Base-by-base conservation (phyloP, 2,888 invertebrate genomes). In the Hyalella azteca region DNA sequence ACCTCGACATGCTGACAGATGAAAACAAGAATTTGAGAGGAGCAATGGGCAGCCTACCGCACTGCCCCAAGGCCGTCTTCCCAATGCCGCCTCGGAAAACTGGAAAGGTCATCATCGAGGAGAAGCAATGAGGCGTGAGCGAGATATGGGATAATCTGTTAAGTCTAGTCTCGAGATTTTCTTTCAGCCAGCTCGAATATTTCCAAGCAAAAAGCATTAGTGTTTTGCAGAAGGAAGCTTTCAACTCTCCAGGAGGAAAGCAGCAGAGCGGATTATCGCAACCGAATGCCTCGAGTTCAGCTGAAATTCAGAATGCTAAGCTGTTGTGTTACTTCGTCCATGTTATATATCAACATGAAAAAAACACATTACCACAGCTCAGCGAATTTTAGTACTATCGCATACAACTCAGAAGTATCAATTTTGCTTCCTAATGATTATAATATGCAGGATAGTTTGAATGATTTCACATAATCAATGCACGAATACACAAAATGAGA, bases 101-200 rank as follows among this genome's bases (percentile, higher is more conserved):
- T 66, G 66, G 66, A 66, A 66, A 66, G 66, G 66, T 66, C 66
- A 66, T 66, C 66, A 66, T 66, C 66, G 66, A 66, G 66, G 36
- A 66, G 66, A 36, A 32, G 66, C 66, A 66, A 66, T 66, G 66
- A 66, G 66, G 66, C 66, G 66, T 66, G 66, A 66, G 36, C 66
- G 66, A 66, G 66, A 66, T 66, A 66, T 66, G 66, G 66, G 66
- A 66, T 66, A 66, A 66, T 66, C 66, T 66, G 66, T 66, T 66
- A 36, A 66, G 66, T 36, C 66, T 66, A 66, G 66, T 66, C 66
- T 66, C 66, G 29, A 66, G 66, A 66, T 66, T 66, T 66, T 66
- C 66, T 66, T 66, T 66, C 36, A 66, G 66, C 36, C 36, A 29
- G 36, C 66, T 66, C 66, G 66, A 66, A 66, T 66, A 66, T 66